Conservation (phyloP, 2,888 invertebrate species). For the Siphonodentalium dalli region DNA sequence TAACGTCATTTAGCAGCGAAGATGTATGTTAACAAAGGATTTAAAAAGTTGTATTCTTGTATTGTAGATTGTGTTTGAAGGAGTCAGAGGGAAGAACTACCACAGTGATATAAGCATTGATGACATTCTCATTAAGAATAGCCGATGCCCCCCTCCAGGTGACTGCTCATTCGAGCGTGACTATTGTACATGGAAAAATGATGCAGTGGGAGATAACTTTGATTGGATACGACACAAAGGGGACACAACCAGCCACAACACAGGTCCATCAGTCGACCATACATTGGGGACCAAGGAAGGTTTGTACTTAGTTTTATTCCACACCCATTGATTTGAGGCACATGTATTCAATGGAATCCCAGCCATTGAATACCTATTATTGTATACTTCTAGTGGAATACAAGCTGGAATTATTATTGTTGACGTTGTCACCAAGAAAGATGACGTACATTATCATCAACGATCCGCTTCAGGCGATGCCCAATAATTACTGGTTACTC, state of each 20-base stretch:
- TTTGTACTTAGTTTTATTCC: conserved; percentile 13
- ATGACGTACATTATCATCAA: no score
- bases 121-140: conserved; percentile 42
- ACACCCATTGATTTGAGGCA: no score
- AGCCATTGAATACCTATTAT: no score
- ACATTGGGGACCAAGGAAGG: conserved; percentile 38
- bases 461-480: no score
- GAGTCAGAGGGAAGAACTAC: conserved; percentile 36
- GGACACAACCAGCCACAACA: conserved; percentile 29
- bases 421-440: no score
- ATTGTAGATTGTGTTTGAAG: conserved; percentile 54
- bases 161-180: conserved; percentile 55
- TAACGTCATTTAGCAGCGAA: no score
- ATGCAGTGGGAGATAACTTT: conserved; percentile 40
- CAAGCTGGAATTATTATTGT: no score
- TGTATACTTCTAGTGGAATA: no score
- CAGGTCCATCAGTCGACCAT: conserved; percentile 50
- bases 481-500: no score
- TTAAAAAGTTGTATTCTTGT: background rate
- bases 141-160: conserved; percentile 38
- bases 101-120: conserved; percentile 57
- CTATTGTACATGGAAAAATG: conserved; percentile 44
- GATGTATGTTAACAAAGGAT: background rate
- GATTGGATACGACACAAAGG: conserved; percentile 48
- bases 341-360: no score